A percentile compares a stretch with the other conserved stretches of the same genome.
phyloP scores from a whole-genome alignment of 2,113 vertebrate genomes.

The Austrofundulus limnaeus region DNA sequence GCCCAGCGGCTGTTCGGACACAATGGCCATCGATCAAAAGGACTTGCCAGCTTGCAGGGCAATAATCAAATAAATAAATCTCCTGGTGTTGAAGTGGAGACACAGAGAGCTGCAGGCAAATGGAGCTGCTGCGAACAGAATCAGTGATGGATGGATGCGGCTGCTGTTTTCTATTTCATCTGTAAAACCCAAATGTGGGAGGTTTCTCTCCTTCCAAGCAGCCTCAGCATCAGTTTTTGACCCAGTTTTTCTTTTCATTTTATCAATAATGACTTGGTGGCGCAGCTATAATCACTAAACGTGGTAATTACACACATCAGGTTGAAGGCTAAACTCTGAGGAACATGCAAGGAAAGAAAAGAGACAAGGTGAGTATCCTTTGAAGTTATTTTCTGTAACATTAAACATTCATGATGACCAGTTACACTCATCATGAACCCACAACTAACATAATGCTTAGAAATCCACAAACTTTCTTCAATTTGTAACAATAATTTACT shows the following conservation, averaged over 20 bases:
- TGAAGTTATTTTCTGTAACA: neutral
- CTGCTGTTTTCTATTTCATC: constrained; percentile 1
- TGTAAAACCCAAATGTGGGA: neutral
- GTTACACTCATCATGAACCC: neutral
- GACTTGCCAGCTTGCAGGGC: constrained; percentile 61
- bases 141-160: constrained; percentile 52
- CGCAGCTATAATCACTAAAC: too few species aligned
- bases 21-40: constrained; percentile 71
- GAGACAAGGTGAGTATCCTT: neutral
- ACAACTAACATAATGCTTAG: neutral
- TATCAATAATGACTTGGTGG: too few species aligned
- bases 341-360: neutral
- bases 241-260: too few species aligned
- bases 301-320: neutral
- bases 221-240: too few species aligned
- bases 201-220: too few species aligned
- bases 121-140: constrained; percentile 14
- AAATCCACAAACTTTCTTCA: neutral
- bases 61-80: constrained; percentile 77
- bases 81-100: constrained; percentile 37
- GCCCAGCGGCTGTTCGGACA: constrained; percentile 55
- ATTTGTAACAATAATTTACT: neutral
- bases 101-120: constrained; percentile 45
- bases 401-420: neutral
- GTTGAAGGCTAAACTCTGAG: neutral